Conservation (phyloP, 2,797 vertebrate species). For the Bufotes viridis region DNA sequence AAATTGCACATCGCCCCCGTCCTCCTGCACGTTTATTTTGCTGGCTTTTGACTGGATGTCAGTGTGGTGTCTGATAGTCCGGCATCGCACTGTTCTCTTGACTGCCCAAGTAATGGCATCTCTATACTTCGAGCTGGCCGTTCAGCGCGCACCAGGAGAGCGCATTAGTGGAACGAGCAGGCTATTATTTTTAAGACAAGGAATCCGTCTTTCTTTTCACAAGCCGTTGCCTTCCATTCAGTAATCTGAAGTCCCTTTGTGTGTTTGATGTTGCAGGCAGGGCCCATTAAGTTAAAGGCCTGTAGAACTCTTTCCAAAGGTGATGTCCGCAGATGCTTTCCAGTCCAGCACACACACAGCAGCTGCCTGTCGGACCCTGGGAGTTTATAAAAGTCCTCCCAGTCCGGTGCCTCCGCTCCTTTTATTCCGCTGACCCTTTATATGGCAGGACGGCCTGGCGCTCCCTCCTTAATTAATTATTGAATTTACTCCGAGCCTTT, state of each 20-base stretch:
- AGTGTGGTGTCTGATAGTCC: not conserved
- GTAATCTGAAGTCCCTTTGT: slow-evolving; percentile 21
- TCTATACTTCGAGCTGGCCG: not conserved
- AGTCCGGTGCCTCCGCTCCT: not conserved
- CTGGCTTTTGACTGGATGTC: too few relatives aligned
- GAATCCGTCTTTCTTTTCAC: not conserved
- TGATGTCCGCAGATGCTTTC: slow-evolving; percentile 42
- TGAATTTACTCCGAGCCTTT: slow-evolving; percentile 34
- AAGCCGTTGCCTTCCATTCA: slow-evolving; percentile 19
- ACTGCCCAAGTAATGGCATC: not conserved
- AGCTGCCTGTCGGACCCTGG: not conserved
- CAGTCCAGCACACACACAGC: slow-evolving; percentile 31
- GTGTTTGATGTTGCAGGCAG: slow-evolving; percentile 17
- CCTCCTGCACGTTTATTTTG: too few relatives aligned
- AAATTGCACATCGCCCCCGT: too few relatives aligned
- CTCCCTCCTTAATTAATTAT: slow-evolving; percentile 41
- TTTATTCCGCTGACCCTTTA: slow-evolving; percentile 33
- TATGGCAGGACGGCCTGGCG: not conserved
- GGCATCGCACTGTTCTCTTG: not conserved
- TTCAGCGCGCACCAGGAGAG: not conserved
- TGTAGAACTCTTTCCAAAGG: slow-evolving; percentile 21
- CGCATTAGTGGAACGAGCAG: not conserved
- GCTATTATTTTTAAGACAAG: slow-evolving; percentile 4
- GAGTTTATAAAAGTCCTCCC: slow-evolving; percentile 13
- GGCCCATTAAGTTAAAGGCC: slow-evolving; percentile 38